Percentiles rank a stretch among this genome's conserved stretches.
These are phyloP conservation scores for Natrix natrix DNA, from an alignment of 2,797 vertebrate species.

Conservation along the genomic window DNA sequence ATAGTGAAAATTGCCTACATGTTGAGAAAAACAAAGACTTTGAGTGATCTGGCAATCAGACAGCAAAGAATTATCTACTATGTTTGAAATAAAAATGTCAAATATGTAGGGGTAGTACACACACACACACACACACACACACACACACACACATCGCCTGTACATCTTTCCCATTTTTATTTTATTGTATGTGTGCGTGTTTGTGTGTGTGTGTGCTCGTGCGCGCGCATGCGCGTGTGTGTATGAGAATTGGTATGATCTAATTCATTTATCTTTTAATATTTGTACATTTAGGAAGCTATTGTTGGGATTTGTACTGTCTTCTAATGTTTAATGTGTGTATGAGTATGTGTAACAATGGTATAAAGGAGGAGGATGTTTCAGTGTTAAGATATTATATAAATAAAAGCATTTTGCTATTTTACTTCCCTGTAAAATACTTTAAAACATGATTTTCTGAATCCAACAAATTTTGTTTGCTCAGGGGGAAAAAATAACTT, in stretches of 20 bases:
- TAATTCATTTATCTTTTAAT: slow-evolving; percentile 29
- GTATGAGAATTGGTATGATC: not conserved
- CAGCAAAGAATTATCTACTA: slow-evolving; percentile 52
- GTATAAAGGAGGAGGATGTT: not conserved
- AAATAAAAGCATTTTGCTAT: not conserved
- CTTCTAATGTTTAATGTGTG: not conserved
- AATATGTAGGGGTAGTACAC: slow-evolving; percentile 8
- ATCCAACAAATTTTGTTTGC: not conserved
- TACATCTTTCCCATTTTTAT: not conserved
- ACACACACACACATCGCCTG: not conserved
- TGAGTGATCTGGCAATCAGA: slow-evolving; percentile 70
- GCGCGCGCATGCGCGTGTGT: too few species aligned
- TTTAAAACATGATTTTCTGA: slow-evolving; percentile 25
- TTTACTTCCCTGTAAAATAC: not conserved
- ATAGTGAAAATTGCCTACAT: slow-evolving; percentile 87
- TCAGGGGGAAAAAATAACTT: not conserved
- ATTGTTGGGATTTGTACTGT: not conserved
- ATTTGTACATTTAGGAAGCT: slow-evolving; percentile 18
- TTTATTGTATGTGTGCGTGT: not conserved
- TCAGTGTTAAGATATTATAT: not conserved
- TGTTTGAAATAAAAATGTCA: slow-evolving; percentile 39
- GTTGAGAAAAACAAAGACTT: slow-evolving; percentile 79
- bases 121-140: too few species aligned
- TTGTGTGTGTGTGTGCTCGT: too few species aligned
- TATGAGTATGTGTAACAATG: not conserved